Conservation (phyloP, 2,888 invertebrate species). For the Pyrocoelia pectoralis region DNA sequence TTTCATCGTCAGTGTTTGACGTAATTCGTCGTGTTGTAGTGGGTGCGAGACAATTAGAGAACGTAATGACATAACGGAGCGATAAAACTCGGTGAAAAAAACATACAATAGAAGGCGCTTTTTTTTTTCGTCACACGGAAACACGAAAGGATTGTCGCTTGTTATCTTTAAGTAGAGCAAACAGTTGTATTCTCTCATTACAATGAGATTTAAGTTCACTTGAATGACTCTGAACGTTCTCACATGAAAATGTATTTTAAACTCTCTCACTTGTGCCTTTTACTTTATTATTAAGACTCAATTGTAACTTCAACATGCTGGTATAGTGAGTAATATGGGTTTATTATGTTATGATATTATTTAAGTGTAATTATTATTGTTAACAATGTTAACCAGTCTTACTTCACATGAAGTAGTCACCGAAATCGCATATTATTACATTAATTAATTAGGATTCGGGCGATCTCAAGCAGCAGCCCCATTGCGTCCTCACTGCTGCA, state of each 20-base stretch:
- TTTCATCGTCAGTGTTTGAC: too few relatives aligned
- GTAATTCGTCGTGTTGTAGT: too few relatives aligned
- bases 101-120: background rate
- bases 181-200: constrained; percentile 7
- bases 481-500: too few relatives aligned
- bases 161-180: constrained; percentile 8
- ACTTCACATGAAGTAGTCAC: too few relatives aligned
- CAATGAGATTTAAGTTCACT: background rate
- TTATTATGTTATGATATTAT: background rate
- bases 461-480: too few relatives aligned
- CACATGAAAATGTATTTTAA: constrained; percentile 5
- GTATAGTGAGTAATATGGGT: background rate
- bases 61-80: background rate
- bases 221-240: constrained; percentile 4
- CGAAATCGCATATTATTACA: too few relatives aligned
- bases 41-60: too few relatives aligned
- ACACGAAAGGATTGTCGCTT: constrained; percentile 4
- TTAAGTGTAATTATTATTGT: background rate
- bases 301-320: background rate
- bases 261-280: constrained; percentile 3
- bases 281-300: constrained; percentile 3
- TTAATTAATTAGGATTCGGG: too few relatives aligned
- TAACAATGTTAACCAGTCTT: too few relatives aligned
- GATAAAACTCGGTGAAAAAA: constrained; percentile 1
- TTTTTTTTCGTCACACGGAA: constrained; percentile 8